Percentiles rank a stretch among this genome's conserved stretches.
phyloP scores from a whole-genome alignment of 2,888 invertebrate genomes.

The Corythucha ciliata region DNA sequence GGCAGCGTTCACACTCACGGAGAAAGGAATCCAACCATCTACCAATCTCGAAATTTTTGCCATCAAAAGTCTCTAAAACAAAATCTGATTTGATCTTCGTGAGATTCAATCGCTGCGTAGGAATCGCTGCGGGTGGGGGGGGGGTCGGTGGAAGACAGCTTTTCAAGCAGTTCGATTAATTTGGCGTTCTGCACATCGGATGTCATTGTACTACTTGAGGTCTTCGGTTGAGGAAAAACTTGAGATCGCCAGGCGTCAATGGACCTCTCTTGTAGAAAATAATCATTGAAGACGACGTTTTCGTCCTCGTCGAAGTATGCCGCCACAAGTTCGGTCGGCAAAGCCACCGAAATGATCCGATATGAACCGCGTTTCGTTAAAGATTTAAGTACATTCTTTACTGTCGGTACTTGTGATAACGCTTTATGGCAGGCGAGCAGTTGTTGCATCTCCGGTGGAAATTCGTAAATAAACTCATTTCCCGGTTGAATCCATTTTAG shows the following conservation, averaged over 20 bases:
- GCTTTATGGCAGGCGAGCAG: no score
- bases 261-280: constrained; percentile 10
- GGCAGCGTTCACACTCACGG: constrained; percentile 11
- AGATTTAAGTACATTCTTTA: constrained; percentile 1
- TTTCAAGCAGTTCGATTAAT: constrained; percentile 2
- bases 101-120: constrained; percentile 4
- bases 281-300: constrained; percentile 14
- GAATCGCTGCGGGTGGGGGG: background rate
- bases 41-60: constrained; percentile 7
- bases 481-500: no score
- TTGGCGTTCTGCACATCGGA: background rate
- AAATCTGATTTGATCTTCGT: constrained; percentile 16
- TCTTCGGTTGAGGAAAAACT: background rate
- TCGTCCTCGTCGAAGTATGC: constrained; percentile 11
- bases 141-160: background rate
- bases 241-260: background rate
- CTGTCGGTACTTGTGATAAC: background rate
- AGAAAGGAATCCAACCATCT: constrained; percentile 4
- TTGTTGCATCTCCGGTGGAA: no score
- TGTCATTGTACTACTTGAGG: no score
- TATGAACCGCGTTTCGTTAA: constrained; percentile 8
- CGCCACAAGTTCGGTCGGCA: constrained; percentile 10
- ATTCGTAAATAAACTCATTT: no score
- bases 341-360: constrained; percentile 16
- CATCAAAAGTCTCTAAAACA: constrained; percentile 16